Conservation (phyloP, 2,888 invertebrate genomes). For the Acanthococcus lagerstroemiae region DNA sequence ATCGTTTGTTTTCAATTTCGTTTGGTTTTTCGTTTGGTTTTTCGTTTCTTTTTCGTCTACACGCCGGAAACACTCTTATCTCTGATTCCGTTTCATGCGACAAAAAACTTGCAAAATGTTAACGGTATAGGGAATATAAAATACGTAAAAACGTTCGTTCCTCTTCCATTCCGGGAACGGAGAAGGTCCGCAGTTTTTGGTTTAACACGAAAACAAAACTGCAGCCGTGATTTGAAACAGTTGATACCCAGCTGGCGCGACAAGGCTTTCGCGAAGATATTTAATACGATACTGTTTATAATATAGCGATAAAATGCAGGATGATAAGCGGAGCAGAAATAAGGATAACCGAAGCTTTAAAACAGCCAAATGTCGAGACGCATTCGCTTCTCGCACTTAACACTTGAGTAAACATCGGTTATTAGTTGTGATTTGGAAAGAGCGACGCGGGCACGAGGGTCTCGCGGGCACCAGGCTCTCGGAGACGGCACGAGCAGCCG, state of each 20-base stretch:
- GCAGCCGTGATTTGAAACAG: background rate
- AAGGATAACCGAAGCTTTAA: constrained; percentile 27
- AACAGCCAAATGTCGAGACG: constrained; percentile 29
- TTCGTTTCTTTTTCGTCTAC: no score
- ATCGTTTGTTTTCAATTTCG: no score
- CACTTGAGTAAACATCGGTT: constrained; percentile 28
- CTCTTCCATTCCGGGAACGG: no score
- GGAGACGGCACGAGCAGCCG: background rate
- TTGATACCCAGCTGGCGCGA: constrained; percentile 19
- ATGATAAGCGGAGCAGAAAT: constrained; percentile 30
- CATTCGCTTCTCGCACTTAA: constrained; percentile 28
- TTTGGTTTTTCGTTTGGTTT: background rate
- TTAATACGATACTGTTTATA: constrained; percentile 28
- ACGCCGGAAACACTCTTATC: no score
- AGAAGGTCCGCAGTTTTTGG: background rate
- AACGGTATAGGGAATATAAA: no score
- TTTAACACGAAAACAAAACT: background rate
- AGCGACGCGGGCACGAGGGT: background rate
- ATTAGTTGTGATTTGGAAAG: constrained; percentile 23
- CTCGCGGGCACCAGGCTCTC: no score
- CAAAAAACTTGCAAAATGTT: no score
- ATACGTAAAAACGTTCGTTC: no score
- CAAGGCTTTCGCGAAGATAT: constrained; percentile 16
- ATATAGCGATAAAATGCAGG: constrained; percentile 20
- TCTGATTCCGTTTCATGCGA: background rate